phyloP scores from a whole-genome alignment of 37 sponge, comb jelly and placozoan species.

The Spongilla lacustris region DNA sequence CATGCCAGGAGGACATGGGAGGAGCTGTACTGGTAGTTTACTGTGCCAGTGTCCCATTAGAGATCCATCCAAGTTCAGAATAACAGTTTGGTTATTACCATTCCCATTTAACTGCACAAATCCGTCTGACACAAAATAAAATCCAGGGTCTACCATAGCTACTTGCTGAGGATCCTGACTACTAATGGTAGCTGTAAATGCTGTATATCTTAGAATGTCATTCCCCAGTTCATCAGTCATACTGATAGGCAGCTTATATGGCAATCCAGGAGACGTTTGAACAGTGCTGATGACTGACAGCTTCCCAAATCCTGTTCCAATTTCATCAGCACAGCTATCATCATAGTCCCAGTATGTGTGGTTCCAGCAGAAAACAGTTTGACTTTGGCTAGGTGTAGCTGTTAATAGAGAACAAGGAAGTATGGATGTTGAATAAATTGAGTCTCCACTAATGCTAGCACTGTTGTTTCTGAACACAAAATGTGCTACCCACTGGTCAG shows the following conservation, averaged over 20 bases:
- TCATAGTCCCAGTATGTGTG: not conserved
- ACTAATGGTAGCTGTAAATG: not conserved
- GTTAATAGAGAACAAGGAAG: slow-evolving; percentile 20
- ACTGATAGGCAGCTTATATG: slow-evolving; percentile 12
- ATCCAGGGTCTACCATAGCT: not conserved
- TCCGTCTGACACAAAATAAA: not conserved
- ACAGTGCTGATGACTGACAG: not conserved
- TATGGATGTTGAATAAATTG: slow-evolving; percentile 64
- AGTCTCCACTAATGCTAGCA: not conserved
- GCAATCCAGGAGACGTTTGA: slow-evolving; percentile 49
- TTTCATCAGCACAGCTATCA: not conserved
- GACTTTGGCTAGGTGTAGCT: not conserved
- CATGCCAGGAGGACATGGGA: slow-evolving; percentile 22
- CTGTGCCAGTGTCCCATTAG: not conserved
- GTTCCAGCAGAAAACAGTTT: slow-evolving; percentile 25
- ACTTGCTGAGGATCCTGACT: not conserved
- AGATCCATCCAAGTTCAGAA: not conserved
- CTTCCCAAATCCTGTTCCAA: not conserved
- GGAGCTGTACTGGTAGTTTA: not conserved
- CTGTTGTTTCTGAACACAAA: slow-evolving; percentile 45
- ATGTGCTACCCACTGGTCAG: slow-evolving; percentile 28
- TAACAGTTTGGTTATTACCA: not conserved
- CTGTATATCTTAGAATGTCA: not conserved
- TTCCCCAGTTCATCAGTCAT: slow-evolving; percentile 35
- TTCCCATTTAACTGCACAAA: not conserved